A percentile compares a stretch with the other conserved stretches of the same genome.
Evolutionary conservation across 2,797 vertebrate species (phyloP).

Genomic region (Fratercula arctica): DNA sequence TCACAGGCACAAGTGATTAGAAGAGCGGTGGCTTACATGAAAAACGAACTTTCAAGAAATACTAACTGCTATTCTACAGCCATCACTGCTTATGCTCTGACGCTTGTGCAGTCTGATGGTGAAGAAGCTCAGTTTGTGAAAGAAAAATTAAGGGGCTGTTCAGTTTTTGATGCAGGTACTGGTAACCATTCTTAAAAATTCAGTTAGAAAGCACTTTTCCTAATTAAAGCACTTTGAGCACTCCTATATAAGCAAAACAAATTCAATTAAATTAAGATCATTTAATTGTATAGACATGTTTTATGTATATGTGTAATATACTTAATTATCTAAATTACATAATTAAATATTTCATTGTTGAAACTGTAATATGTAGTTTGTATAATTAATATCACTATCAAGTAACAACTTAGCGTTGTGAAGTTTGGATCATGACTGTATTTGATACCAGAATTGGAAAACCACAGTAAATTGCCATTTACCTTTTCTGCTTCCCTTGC

Average conservation of each 20-base stretch:
- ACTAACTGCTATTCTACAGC: constrained; percentile 62
- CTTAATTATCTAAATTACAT: not conserved
- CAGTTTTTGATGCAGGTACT: constrained; percentile 63
- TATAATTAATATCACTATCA: not conserved
- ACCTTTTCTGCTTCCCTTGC: not conserved
- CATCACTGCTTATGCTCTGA: constrained; percentile 74
- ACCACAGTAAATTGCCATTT: not conserved
- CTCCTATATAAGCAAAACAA: not conserved
- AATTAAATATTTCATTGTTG: not conserved
- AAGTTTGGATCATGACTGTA: not conserved
- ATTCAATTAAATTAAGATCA: not conserved
- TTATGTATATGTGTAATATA: not conserved
- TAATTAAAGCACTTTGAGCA: not conserved
- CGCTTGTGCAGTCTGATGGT: not conserved
- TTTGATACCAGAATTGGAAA: not conserved
- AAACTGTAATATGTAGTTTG: not conserved
- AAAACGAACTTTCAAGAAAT: constrained; percentile 16
- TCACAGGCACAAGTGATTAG: constrained; percentile 49
- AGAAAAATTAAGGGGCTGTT: constrained; percentile 52
- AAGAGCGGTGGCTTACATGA: constrained; percentile 54
- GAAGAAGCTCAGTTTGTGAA: not conserved
- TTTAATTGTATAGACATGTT: not conserved
- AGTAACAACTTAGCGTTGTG: not conserved
- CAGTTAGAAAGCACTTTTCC: not conserved
- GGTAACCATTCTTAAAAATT: not conserved